Conservation (phyloP, 2,113 vertebrate species). For the Phalacrocorax aristotelis region DNA sequence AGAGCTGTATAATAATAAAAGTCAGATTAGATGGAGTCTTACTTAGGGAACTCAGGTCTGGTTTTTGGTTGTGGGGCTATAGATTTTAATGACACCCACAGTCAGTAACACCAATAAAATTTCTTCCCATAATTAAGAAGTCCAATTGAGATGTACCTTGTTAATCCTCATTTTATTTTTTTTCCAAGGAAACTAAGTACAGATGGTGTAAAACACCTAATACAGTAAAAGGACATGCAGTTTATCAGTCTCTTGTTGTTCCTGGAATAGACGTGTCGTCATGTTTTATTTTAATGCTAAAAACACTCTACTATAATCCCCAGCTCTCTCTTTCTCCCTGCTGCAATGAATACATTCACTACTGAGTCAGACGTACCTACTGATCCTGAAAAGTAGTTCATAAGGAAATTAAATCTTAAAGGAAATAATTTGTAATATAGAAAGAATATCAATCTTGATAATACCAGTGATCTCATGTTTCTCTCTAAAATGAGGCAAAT, state of each 20-base stretch:
- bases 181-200: background rate
- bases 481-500: background rate
- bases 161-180: fast-evolving
- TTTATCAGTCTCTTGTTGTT: background rate
- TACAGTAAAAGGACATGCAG: background rate
- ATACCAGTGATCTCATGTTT: background rate
- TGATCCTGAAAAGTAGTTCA: background rate
- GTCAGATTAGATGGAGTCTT: background rate
- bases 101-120: background rate
- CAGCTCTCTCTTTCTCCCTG: background rate
- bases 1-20: background rate
- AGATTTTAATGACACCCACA: background rate
- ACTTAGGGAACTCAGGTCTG: background rate
- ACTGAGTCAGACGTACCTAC: background rate
- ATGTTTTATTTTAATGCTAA: background rate
- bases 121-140: background rate
- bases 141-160: background rate
- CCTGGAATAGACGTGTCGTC: background rate
- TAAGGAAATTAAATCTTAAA: background rate
- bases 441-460: background rate
- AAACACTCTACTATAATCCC: background rate
- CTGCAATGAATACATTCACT: background rate
- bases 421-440: background rate
- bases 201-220: background rate
- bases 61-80: background rate